Conservation (phyloP, 2,888 invertebrate species). For the Lasioglossum villosulum region DNA sequence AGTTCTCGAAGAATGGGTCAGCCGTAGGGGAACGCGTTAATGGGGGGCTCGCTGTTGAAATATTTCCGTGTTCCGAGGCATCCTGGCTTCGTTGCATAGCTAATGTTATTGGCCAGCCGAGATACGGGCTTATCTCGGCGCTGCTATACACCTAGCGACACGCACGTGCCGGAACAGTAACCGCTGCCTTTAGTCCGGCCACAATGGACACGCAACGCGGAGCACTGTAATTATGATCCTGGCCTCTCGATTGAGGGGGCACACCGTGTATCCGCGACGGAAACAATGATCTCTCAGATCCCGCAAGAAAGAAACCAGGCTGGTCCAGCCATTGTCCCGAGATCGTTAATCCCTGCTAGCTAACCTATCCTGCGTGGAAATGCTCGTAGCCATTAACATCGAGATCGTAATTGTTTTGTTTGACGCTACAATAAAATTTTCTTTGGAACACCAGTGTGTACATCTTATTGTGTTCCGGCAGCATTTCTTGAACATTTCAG, state of each 20-base stretch:
- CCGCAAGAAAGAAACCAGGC: background rate
- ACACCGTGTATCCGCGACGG: background rate
- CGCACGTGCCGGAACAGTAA: constrained; percentile 47
- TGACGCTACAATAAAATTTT: background rate
- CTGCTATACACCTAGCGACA: constrained; percentile 42
- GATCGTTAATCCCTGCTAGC: background rate
- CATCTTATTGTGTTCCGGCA: background rate
- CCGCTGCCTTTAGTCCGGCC: constrained; percentile 31
- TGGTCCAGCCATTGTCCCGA: background rate
- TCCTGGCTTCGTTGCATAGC: constrained; percentile 29
- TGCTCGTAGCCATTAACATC: background rate
- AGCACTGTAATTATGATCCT: constrained; percentile 31
- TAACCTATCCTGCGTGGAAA: background rate
- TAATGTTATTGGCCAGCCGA: constrained; percentile 52
- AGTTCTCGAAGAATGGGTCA: background rate
- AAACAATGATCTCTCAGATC: constrained; percentile 5
- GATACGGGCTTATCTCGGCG: constrained; percentile 49
- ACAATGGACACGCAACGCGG: constrained; percentile 45
- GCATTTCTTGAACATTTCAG: background rate
- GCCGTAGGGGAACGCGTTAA: constrained; percentile 29
- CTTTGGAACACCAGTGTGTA: background rate
- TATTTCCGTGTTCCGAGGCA: constrained; percentile 31
- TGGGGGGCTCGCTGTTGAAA: constrained; percentile 29
- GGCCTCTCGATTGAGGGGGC: constrained; percentile 9
- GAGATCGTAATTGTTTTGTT: background rate